Evolutionary conservation across 2,888 invertebrate species (phyloP).

Genomic region (Brachypalpus laphriformis): DNA sequence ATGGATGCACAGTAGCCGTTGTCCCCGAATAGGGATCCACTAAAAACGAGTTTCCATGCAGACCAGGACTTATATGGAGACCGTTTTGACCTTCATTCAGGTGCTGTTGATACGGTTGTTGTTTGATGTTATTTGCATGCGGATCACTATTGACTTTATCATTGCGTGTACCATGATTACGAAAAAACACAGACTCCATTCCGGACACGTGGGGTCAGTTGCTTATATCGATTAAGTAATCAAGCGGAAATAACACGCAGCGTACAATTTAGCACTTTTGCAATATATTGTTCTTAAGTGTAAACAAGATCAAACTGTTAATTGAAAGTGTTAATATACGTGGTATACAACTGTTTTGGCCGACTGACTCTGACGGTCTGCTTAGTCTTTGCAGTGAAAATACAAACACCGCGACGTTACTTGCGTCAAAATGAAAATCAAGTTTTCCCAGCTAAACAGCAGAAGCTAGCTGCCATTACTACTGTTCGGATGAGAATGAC

Average conservation of each 20-base stretch:
- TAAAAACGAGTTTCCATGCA: slow-evolving; percentile 43
- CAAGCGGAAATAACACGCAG: slow-evolving; percentile 1
- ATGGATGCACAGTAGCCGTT: slow-evolving; percentile 29
- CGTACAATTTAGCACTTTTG: not conserved
- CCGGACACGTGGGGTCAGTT: not conserved
- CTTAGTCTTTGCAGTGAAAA: not conserved
- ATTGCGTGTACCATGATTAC: slow-evolving; percentile 9
- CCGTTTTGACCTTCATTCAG: slow-evolving; percentile 38
- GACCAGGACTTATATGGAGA: slow-evolving; percentile 17
- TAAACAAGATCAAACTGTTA: not conserved
- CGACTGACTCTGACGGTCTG: slow-evolving; percentile 41
- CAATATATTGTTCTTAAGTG: not conserved
- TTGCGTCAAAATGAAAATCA: slow-evolving; percentile 36
- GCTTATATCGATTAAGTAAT: not conserved
- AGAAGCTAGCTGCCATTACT: slow-evolving; percentile 36
- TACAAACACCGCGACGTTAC: not conserved
- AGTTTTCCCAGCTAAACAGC: slow-evolving; percentile 18
- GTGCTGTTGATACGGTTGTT: slow-evolving; percentile 13
- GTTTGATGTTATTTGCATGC: slow-evolving; percentile 7
- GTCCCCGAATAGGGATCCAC: slow-evolving; percentile 20
- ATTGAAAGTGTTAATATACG: not conserved
- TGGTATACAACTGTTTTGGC: not conserved
- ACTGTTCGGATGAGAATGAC: slow-evolving; percentile 24
- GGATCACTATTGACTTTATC: slow-evolving; percentile 38
- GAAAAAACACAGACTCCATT: slow-evolving; percentile 42